Evolutionary conservation across 2,888 invertebrate species (phyloP), one percentile per base, ranked within the genome.

Genomic region (Phortica okadai): DNA sequence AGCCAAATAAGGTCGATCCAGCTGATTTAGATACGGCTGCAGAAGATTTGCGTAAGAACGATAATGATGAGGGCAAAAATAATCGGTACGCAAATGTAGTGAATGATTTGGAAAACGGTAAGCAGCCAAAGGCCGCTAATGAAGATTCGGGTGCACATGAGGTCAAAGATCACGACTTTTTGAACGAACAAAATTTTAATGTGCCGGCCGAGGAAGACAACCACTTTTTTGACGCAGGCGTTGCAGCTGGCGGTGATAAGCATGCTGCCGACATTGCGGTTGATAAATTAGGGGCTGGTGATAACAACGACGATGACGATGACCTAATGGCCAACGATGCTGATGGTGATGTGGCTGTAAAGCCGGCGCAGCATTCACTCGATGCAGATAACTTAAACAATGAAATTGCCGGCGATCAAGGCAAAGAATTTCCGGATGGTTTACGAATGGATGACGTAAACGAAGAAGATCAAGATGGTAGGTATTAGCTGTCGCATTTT

Each of bases 401-500:
- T 82, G 92, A 92, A 84, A 91, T 92, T n/a, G 91, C 90, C 44
- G 91, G 90, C 25, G 92, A 92, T 81, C 92, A 92, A 76, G 91
- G 91, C 45, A 92, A 92, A 79, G 90, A 92, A 75, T 87, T 90
- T 83, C 78, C 79, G n/a, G 91, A 92, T 76, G 90, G 90, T 45
- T 84, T 92, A 75, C 91, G 90, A 79, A 82, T 91, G 59, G 92
- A 92, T 76, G 91, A 91, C 77, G 90, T 85, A 77, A 86, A 89
- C 64, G 91, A 91, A 72, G 90, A 90, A 74, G 92, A 92, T 78
- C 93, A 92, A 83, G 93, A 93, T 87, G 93, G 93, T 93, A 86
- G 87, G 81, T 82, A 50, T 21, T 50, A 11, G 8, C 16, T 58
- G 50, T 33, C 11, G 21, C 58, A 41, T 25, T n/a, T 50, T 16